phyloP scores from a whole-genome alignment of 64 coral and sea anemone species.

The Acropora yongei region DNA sequence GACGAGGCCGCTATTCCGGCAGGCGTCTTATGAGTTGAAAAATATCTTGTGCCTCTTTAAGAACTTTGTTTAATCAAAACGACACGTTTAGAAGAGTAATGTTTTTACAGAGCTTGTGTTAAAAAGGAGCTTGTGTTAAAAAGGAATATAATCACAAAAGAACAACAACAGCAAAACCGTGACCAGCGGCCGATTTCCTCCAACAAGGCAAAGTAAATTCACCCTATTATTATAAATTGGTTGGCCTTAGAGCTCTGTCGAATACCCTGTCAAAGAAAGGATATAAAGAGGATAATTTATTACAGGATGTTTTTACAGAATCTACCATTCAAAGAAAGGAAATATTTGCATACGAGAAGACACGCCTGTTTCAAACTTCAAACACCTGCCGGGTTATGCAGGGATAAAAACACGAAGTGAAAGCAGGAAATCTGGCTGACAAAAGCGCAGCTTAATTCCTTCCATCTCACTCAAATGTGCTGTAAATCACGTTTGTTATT shows the following conservation, averaged over 20 bases:
- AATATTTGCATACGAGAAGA: slow-evolving; percentile 20
- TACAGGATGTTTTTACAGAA: neutral
- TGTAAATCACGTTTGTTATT: neutral
- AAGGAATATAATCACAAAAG: neutral
- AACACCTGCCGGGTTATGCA: neutral
- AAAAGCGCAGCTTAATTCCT: neutral
- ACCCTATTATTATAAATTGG: neutral
- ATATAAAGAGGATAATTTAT: neutral
- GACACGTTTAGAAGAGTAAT: too few relatives aligned
- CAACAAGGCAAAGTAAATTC: neutral
- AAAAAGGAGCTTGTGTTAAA: neutral
- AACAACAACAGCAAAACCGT: neutral
- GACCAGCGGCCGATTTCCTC: neutral
- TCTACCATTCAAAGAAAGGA: neutral
- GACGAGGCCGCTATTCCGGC: neutral
- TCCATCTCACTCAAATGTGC: neutral
- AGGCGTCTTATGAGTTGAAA: neutral
- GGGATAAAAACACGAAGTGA: neutral
- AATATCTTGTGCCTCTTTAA: neutral
- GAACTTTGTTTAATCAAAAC: neutral
- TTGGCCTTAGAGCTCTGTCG: neutral
- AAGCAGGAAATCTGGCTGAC: neutral
- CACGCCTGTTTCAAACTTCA: too few relatives aligned
- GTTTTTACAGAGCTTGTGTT: too few relatives aligned
- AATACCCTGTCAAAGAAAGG: neutral